phyloP scores from a whole-genome alignment of 2,797 vertebrate genomes.

The Chaetodon trifasciatus region DNA sequence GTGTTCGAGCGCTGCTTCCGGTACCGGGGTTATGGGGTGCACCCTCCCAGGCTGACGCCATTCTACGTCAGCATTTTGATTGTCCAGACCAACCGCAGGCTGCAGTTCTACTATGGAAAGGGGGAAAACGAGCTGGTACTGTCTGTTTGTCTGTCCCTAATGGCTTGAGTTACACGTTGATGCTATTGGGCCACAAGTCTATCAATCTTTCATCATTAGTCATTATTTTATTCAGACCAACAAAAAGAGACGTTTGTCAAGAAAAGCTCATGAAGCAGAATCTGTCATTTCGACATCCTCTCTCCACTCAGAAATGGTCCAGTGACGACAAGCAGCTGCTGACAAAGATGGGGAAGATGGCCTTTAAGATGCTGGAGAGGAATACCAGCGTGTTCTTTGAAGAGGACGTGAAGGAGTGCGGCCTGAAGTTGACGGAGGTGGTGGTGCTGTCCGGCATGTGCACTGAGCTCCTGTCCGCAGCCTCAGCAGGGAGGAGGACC shows the following conservation, averaged over 20 bases:
- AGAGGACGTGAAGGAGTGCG: conserved; percentile 57
- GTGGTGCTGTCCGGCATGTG: conserved; percentile 73
- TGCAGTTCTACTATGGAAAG: conserved; percentile 70
- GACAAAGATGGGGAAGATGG: conserved; percentile 75
- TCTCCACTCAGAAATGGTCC: conserved; percentile 69
- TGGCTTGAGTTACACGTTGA: not conserved
- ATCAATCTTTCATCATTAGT: too few species aligned
- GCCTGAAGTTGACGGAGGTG: conserved; percentile 64
- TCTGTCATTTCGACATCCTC: not conserved
- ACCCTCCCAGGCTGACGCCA: conserved; percentile 69
- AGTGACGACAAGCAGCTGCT: conserved; percentile 49
- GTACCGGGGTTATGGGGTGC: conserved; percentile 7
- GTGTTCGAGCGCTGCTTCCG: conserved; percentile 64
- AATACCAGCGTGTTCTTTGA: conserved; percentile 67
- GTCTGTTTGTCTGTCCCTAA: not conserved
- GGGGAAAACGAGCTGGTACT: conserved; percentile 58
- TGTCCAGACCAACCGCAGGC: conserved; percentile 79
- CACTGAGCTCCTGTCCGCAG: conserved; percentile 63
- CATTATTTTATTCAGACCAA: too few species aligned
- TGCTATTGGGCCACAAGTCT: not conserved
- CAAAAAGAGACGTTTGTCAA: not conserved
- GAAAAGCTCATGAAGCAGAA: not conserved
- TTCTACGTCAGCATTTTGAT: conserved; percentile 77
- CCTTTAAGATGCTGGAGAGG: conserved; percentile 74
- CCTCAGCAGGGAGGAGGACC: conserved; percentile 7